Percentiles rank a stretch among this genome's conserved stretches.
phyloP scores from a whole-genome alignment of 2,888 invertebrate genomes.

The Corbicula japonica region DNA sequence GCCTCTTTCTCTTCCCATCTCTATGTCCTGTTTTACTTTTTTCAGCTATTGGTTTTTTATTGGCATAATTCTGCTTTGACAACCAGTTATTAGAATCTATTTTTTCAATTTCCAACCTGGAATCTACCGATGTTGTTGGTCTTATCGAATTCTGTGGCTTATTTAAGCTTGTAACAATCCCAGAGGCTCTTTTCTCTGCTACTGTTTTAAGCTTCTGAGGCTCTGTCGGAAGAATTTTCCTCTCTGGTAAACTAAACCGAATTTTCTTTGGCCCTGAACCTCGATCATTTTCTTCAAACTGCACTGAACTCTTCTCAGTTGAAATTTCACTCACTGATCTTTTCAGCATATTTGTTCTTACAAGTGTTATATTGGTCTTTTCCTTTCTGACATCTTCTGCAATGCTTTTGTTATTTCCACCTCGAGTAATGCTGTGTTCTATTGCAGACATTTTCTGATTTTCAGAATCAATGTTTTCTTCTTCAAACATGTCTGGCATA shows the following conservation, averaged over 20 bases:
- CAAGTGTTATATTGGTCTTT: no score
- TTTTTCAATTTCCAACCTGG: slow-evolving; percentile 28
- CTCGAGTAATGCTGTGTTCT: no score
- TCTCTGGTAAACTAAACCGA: slow-evolving; percentile 21
- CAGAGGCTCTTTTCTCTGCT: slow-evolving; percentile 44
- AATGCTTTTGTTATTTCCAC: no score
- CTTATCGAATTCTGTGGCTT: no score
- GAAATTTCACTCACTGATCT: slow-evolving; percentile 18
- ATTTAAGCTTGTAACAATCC: neutral
- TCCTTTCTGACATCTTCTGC: neutral
- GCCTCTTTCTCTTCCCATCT: slow-evolving; percentile 40
- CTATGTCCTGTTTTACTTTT: no score
- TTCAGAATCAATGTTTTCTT: no score
- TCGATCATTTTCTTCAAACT: neutral
- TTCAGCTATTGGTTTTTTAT: no score
- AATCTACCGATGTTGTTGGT: no score
- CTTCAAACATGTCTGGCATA: no score
- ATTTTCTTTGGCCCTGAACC: slow-evolving; percentile 17
- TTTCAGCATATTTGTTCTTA: slow-evolving; percentile 30
- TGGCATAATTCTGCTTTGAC: slow-evolving; percentile 44
- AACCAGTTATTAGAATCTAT: slow-evolving; percentile 46
- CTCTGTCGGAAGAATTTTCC: slow-evolving; percentile 32
- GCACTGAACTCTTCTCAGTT: neutral
- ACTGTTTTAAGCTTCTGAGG: slow-evolving; percentile 48
- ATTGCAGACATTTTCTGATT: no score